These are phyloP conservation scores for Sebastolobus altivelis DNA, from an alignment of 2,797 vertebrate genomes.

Conservation along the genomic window DNA sequence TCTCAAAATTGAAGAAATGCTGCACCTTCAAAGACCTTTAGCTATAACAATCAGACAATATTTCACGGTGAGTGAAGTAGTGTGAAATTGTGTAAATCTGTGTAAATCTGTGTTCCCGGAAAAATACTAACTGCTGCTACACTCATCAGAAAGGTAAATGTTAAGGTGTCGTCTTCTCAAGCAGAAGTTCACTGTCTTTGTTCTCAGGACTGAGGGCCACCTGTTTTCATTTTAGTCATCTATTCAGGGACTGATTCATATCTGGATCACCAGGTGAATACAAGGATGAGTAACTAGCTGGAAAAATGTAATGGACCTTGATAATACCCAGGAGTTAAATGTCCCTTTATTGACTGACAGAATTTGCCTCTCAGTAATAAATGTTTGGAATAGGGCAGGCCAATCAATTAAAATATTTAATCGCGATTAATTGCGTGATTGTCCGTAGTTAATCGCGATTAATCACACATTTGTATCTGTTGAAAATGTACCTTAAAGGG, in stretches of 20 bases:
- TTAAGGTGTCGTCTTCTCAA: neutral
- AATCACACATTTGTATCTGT: no score
- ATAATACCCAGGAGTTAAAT: neutral
- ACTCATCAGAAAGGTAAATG: neutral
- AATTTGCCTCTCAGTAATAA: neutral
- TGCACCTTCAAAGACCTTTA: slow-evolving; percentile 1
- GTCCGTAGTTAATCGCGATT: no score
- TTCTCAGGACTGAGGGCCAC: neutral
- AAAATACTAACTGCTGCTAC: slow-evolving; percentile 5
- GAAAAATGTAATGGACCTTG: neutral
- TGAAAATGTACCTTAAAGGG: no score
- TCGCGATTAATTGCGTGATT: no score
- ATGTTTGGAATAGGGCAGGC: neutral
- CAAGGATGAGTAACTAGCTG: slow-evolving; percentile 3
- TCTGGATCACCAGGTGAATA: slow-evolving; percentile 7
- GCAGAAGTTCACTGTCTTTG: slow-evolving; percentile 1
- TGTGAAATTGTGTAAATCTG: neutral
- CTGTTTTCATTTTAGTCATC: slow-evolving; percentile 3
- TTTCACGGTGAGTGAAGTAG: neutral
- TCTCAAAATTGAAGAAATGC: neutral
- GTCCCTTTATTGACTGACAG: neutral
- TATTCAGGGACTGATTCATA: slow-evolving; percentile 11
- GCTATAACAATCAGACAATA: neutral
- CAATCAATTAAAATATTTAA: no score
- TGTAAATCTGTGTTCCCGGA: neutral